phyloP scores from a whole-genome alignment of 2,113 vertebrate genomes.

The Falco punctatus region DNA sequence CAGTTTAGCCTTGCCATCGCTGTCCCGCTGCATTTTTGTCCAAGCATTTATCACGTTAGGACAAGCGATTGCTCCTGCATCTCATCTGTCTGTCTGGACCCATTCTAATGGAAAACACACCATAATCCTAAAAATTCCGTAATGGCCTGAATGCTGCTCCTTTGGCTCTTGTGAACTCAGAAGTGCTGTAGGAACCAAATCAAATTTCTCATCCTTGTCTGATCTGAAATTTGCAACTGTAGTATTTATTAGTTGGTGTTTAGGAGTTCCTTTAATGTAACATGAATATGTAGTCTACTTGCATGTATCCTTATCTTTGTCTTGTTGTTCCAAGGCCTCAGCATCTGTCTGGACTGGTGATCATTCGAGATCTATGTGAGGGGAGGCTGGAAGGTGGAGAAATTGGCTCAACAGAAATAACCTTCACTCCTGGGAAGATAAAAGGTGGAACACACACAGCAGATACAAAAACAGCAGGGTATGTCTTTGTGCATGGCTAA shows the following conservation, averaged over 20 bases:
- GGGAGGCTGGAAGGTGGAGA: conserved; percentile 88
- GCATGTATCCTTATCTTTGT: conserved; percentile 15
- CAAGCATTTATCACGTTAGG: neutral
- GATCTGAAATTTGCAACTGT: neutral
- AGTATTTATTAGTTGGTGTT: neutral
- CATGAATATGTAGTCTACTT: neutral
- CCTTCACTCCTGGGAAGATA: conserved; percentile 88
- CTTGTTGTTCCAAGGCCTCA: conserved; percentile 84
- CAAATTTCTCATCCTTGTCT: neutral
- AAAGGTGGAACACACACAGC: conserved; percentile 86
- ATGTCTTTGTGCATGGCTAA: conserved; percentile 8
- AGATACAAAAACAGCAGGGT: conserved; percentile 92
- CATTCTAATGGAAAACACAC: neutral
- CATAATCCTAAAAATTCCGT: neutral
- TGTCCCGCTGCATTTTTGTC: neutral
- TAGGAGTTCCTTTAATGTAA: neutral
- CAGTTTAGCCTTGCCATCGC: neutral
- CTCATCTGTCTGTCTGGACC: neutral
- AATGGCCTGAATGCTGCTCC: neutral
- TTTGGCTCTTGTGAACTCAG: neutral
- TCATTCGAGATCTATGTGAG: conserved; percentile 87
- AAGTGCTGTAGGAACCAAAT: neutral
- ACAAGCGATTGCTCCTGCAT: neutral
- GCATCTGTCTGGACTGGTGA: conserved; percentile 91
- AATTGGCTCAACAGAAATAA: conserved; percentile 91